These are phyloP conservation scores for Neodiprion fabricii DNA, from an alignment of 1,140 invertebrate species.

Conservation along the genomic window DNA sequence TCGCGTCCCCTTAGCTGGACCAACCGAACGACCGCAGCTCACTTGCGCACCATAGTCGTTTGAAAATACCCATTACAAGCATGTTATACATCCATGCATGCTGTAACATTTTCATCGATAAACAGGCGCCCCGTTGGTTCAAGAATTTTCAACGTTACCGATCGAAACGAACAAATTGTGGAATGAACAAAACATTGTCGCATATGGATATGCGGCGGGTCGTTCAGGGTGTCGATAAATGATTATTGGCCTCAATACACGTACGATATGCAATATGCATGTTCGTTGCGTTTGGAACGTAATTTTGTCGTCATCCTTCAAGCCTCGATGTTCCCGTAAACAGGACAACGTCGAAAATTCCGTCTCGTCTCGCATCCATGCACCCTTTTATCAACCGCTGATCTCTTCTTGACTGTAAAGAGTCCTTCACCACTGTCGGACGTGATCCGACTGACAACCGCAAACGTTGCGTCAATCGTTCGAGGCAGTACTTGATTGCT, in stretches of 20 bases:
- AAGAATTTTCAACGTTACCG: too few species aligned
- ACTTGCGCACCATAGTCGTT: too few species aligned
- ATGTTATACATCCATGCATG: too few species aligned
- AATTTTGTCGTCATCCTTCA: neutral
- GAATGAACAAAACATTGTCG: too few species aligned
- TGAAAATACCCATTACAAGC: too few species aligned
- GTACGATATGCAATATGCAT: neutral
- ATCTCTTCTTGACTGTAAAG: slow-evolving; percentile 29
- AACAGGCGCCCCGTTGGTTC: too few species aligned
- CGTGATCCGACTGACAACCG: slow-evolving; percentile 43
- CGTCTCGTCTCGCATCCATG: slow-evolving; percentile 11
- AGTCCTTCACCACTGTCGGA: slow-evolving; percentile 34
- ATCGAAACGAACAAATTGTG: too few species aligned
- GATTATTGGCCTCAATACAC: neutral
- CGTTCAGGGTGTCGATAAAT: too few species aligned
- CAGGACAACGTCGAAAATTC: neutral
- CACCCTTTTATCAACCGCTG: slow-evolving; percentile 41
- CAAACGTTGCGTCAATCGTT: neutral
- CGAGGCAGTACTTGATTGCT: neutral
- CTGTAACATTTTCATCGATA: too few species aligned
- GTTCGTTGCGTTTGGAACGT: neutral
- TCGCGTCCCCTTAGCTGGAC: neutral
- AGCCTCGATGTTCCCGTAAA: neutral
- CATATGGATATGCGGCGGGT: too few species aligned
- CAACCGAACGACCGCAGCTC: too few species aligned